Percentiles rank a stretch among this genome's conserved stretches.
These are phyloP conservation scores for Dysdera silvatica DNA, from an alignment of 1,140 invertebrate genomes.

Conservation along the genomic window DNA sequence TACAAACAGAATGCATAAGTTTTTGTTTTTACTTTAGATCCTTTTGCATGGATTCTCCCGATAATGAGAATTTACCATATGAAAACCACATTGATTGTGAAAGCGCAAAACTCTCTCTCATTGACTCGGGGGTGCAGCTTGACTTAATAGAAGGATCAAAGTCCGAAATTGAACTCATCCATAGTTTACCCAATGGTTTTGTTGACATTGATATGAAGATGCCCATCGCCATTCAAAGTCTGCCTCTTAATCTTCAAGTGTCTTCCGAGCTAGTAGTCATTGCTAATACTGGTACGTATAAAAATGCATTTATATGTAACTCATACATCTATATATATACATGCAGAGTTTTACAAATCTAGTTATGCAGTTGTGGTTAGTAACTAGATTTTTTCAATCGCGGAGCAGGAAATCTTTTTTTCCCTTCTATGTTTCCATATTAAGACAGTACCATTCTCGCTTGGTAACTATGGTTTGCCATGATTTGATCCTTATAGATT, in stretches of 20 bases:
- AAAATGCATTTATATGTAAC: too few relatives aligned
- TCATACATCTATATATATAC: too few relatives aligned
- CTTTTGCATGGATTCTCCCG: conserved; percentile 25
- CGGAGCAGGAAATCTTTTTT: background rate
- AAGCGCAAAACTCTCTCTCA: background rate
- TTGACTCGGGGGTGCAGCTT: conserved; percentile 14
- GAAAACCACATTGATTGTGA: conserved; percentile 12
- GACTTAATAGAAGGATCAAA: conserved; percentile 18
- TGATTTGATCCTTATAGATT: too few relatives aligned
- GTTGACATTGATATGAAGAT: conserved; percentile 16
- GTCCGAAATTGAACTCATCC: conserved; percentile 3
- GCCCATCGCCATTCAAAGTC: conserved; percentile 8
- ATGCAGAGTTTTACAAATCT: too few relatives aligned
- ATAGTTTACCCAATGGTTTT: conserved; percentile 9
- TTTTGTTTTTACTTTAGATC: background rate
- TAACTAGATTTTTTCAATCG: background rate
- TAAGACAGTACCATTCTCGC: background rate
- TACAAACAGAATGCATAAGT: too few relatives aligned
- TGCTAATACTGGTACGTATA: conserved; percentile 16
- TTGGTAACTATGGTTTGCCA: background rate
- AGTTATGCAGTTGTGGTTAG: too few relatives aligned
- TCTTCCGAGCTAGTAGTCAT: conserved; percentile 27
- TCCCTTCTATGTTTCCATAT: background rate
- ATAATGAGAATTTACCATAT: conserved; percentile 17
- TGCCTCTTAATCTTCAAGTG: conserved; percentile 17